phyloP scores from a whole-genome alignment of 2,797 vertebrate species.

The Glossophaga mutica region DNA sequence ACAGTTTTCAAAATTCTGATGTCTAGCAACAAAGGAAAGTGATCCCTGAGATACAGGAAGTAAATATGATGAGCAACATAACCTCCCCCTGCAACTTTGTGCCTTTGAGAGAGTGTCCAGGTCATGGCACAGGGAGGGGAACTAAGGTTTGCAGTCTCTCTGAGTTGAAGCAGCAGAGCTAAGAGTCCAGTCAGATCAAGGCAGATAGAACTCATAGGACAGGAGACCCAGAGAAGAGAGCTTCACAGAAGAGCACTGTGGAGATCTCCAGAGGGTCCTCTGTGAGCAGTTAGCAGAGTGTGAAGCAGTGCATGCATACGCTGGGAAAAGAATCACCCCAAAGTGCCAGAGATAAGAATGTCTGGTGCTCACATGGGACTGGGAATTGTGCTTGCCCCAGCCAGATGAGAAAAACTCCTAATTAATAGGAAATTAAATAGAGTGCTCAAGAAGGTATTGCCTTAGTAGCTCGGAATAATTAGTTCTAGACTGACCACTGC shows the following conservation, averaged over 20 bases:
- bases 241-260: background rate
- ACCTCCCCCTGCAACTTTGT: background rate
- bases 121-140: fast-evolving
- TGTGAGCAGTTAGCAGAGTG: background rate
- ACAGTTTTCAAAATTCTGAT: background rate
- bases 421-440: background rate
- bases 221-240: background rate
- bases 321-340: background rate
- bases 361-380: background rate
- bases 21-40: background rate
- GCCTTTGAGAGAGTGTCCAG: background rate
- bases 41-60: background rate
- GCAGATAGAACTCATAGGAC: background rate
- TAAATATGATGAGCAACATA: background rate
- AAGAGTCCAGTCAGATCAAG: background rate
- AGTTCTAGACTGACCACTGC: background rate
- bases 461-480: background rate
- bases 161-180: background rate
- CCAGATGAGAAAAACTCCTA: background rate
- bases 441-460: background rate
- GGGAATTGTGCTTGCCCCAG: background rate
- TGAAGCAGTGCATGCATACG: background rate
- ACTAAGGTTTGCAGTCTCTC: background rate
- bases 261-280: background rate
- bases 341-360: background rate